Base-by-base conservation (phyloP, 1,140 invertebrate species). In the Gonioctena quinquepunctata region DNA sequence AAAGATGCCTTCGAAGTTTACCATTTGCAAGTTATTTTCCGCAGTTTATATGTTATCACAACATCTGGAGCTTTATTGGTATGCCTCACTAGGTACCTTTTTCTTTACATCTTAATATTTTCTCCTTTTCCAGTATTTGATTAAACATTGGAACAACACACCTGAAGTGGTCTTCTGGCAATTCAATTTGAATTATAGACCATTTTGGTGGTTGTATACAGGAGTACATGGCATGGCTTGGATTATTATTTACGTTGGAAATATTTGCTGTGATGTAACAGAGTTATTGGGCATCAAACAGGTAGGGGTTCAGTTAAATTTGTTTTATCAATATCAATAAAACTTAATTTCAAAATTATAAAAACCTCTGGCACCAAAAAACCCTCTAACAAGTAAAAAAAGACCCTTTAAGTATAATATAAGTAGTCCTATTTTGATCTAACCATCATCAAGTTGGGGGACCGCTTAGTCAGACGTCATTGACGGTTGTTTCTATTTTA, bases 251-350 rank as follows among this genome's bases (percentile, higher is more conserved):
- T 89, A 88, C 74, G 85, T 87, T 65, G 88, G 88, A 2, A 88
- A 85, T 69, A 77, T 89, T 16, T 87, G 88, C 77, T 86, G 89
- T 84, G 89, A 90, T 79, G 83, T 89, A 7, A 82, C 85, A 8
- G 89, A 90, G 74, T 75, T 90, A 1, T 67, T 86, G 21, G 89
- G 89, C 6, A 72, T 90, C 2, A 90, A 89, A 72, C 89, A 90
- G 75, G 83, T 88, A 77, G 22, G 21, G 57, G 27, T 68, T 22
- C 19, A 56, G 18, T 62, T 22, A 23, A 56, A 27, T 33, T 16
- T 59, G 21, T n/a, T n/a, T n/a, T n/a, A n/a, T n/a, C n/a, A n/a
- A n/a, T n/a, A n/a, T n/a, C n/a, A n/a, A n/a, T n/a, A n/a, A n/a
- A n/a, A n/a, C n/a, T n/a, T n/a, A n/a, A n/a, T n/a, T n/a, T n/a